These are phyloP conservation scores for Hermodice carunculata DNA, from an alignment of 2,888 invertebrate species.

Conservation along the genomic window DNA sequence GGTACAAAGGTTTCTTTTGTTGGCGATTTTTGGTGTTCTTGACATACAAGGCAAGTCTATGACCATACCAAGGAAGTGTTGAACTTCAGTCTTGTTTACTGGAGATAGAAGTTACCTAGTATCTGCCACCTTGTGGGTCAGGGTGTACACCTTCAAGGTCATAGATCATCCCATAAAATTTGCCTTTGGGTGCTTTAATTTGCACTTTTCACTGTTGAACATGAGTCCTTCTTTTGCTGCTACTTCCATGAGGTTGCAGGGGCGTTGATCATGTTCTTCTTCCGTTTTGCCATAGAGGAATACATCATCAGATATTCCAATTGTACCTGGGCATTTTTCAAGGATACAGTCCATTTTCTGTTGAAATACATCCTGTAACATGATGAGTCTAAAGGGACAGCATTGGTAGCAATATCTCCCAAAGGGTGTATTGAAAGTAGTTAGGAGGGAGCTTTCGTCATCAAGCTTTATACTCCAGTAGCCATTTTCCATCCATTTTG, in stretches of 20 bases:
- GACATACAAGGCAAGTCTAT: no score
- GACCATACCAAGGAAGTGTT: no score
- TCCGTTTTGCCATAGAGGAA: constrained; percentile 2
- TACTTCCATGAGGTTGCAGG: neutral
- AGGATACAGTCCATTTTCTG: constrained; percentile 30
- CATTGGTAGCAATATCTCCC: neutral
- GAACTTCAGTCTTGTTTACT: constrained; percentile 7
- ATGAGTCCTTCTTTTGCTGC: neutral
- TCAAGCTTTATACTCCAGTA: no score
- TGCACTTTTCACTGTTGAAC: neutral
- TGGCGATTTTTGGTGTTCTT: no score
- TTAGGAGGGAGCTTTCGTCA: constrained; percentile 24
- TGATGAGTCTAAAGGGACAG: constrained; percentile 26
- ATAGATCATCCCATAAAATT: neutral
- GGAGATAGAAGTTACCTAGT: neutral
- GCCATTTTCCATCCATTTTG: no score
- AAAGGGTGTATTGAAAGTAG: neutral
- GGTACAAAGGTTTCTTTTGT: no score
- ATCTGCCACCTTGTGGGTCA: neutral
- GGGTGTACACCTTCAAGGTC: neutral
- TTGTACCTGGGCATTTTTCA: constrained; percentile 6
- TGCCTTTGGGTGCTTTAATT: neutral
- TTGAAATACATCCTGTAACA: constrained; percentile 37
- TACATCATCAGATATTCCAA: constrained; percentile 19
- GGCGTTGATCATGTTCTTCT: constrained; percentile 1